Percentiles rank a stretch among this genome's conserved stretches.
Conservation (phyloP, 1,140 invertebrate species). For the Magallana ariakensis region DNA sequence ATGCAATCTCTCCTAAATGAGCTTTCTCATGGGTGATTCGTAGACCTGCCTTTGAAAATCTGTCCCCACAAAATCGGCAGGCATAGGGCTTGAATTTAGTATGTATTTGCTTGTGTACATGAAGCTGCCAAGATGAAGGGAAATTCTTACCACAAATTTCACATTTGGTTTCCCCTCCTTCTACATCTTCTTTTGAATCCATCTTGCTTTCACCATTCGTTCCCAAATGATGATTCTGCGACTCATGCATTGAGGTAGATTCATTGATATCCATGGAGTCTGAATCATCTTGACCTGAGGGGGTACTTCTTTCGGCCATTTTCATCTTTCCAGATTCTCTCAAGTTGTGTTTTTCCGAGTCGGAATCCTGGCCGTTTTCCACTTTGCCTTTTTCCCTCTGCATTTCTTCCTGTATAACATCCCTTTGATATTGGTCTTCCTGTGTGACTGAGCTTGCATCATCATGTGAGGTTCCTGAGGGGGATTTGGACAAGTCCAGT, state of each 20-base stretch:
- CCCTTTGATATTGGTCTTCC: conserved; percentile 19
- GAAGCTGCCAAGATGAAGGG: conserved; percentile 63
- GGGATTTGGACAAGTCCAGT: conserved; percentile 61
- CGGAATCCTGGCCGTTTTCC: conserved; percentile 13
- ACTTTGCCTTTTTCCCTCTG: not conserved
- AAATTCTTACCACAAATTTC: conserved; percentile 70
- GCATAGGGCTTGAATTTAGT: conserved; percentile 72
- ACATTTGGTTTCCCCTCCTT: conserved; percentile 60
- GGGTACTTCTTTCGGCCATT: not conserved
- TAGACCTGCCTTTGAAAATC: conserved; percentile 68
- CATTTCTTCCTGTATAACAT: conserved; percentile 5
- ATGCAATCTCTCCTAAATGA: conserved; percentile 79
- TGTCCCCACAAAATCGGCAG: conserved; percentile 71
- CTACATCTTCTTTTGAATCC: conserved; percentile 41
- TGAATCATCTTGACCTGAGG: conserved; percentile 21
- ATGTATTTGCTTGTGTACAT: conserved; percentile 69
- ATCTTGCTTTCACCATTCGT: conserved; percentile 33
- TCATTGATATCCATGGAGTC: conserved; percentile 39
- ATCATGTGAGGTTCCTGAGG: conserved; percentile 58
- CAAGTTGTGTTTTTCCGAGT: not conserved
- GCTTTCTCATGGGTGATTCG: conserved; percentile 69
- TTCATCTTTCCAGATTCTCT: not conserved
- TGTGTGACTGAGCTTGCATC: conserved; percentile 48
- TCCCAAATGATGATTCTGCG: conserved; percentile 39
- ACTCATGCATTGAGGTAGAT: conserved; percentile 17